Evolutionary conservation across 2,888 invertebrate genomes (phyloP), one percentile per base, ranked within the genome.

Genomic region (Chydorus sphaericus): DNA sequence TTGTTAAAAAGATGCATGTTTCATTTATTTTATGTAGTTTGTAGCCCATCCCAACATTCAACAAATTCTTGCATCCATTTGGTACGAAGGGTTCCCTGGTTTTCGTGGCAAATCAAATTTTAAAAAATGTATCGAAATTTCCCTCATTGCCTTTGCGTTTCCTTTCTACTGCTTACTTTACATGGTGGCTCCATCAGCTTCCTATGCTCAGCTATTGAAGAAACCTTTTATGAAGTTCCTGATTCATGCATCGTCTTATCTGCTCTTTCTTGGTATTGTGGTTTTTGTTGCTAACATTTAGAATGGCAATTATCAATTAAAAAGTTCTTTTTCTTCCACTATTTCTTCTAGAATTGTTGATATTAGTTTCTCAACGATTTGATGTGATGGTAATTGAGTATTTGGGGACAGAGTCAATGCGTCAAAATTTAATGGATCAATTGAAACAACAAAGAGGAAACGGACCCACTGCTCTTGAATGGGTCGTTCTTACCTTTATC

Each of bases 201-300:
- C 75, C 4, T 80, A 81, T 7, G 92, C 91, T 0, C 81, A 79
- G 63, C 76, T 93, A 28, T 83, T 93, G 80, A 78, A 89, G 62
- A 89, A 90, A 68, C 94, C 96, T 0, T 94, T 94, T 68, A 90
- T 96, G 83, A 94, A 94, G 72, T 96, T 96, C 69, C 79, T 96
- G 65, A 85, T 90, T 55, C 93, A 94, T 66, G 91, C 91, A 7
- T 85, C 92, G 0, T 91, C 93, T 14, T 96, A 96, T 68, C 73
- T 93, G 61, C 89, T 90, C 73, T 96, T 94, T 70, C 75, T 96
- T 59, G 75, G 94, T 94, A 72, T 20, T 54, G 20, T 4, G 23
- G 51, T 5, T 7, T 7, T 29, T 44, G 11, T 29, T 23, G 28
- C 28, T 7, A 5, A 28, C 11, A 14, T n/a, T n/a, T 49, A 28